Evolutionary conservation across 2,797 vertebrate genomes (phyloP).

Genomic region (Gallirallus australis): DNA sequence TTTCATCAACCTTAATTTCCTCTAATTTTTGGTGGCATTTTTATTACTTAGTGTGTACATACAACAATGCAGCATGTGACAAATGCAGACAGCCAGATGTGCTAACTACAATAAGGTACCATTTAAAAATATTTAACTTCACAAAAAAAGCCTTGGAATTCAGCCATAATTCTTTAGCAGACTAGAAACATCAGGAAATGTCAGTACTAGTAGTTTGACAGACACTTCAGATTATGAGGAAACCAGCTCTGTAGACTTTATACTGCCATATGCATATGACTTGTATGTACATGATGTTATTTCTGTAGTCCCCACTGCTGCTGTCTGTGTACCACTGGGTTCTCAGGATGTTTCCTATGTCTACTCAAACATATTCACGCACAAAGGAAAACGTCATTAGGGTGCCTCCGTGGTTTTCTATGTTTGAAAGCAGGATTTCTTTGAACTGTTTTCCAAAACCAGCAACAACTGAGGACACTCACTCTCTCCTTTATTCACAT

Average conservation of each 20-base stretch:
- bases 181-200: background rate
- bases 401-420: background rate
- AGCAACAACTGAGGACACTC: background rate
- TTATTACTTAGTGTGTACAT: fast-evolving
- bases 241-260: background rate
- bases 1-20: background rate
- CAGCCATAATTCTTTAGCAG: background rate
- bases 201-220: background rate
- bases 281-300: too few species aligned
- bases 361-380: background rate
- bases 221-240: background rate
- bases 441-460: background rate
- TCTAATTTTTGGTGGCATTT: background rate
- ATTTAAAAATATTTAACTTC: background rate
- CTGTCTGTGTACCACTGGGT: background rate
- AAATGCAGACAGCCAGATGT: background rate
- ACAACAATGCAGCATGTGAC: background rate
- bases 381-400: background rate
- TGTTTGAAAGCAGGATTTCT: background rate
- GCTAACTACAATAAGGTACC: background rate
- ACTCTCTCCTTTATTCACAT: background rate
- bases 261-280: background rate
- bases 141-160: background rate
- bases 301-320: background rate
- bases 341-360: background rate